Evolutionary conservation across 2,797 vertebrate species (phyloP).

Genomic region (Hydrocynus forskahlii): DNA sequence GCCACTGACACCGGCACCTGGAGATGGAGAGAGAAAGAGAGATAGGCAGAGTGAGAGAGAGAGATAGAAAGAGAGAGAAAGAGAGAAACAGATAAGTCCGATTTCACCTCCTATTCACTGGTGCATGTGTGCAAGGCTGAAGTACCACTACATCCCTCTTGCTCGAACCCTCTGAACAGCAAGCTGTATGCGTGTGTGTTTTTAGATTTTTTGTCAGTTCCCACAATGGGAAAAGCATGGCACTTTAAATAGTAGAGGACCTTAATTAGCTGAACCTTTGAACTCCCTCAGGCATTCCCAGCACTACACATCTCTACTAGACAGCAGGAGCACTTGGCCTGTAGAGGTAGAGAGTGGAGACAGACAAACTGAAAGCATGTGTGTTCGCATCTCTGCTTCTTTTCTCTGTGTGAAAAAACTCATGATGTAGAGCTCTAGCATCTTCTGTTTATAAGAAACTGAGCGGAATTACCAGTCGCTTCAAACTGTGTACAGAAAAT

Average conservation of each 20-base stretch:
- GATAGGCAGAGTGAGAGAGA: neutral
- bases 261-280: conserved; percentile 80
- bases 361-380: conserved; percentile 17
- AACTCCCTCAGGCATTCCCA: conserved; percentile 66
- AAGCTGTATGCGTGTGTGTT: conserved; percentile 53
- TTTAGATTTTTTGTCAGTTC: conserved; percentile 56
- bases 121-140: neutral
- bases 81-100: conserved; percentile 17
- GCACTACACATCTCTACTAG: conserved; percentile 50
- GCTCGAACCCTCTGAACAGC: neutral
- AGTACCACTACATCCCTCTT: neutral
- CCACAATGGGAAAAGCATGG: conserved; percentile 66
- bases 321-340: conserved; percentile 55
- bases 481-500: conserved; percentile 33
- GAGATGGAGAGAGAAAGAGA: conserved; percentile 7
- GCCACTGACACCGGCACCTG: conserved; percentile 99
- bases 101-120: neutral
- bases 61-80: neutral
- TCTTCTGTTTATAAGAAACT: conserved; percentile 47
- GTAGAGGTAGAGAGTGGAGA: conserved; percentile 52
- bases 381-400: conserved; percentile 20
- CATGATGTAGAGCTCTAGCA: conserved; percentile 36
- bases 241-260: conserved; percentile 78
- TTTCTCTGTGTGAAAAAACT: conserved; percentile 31
- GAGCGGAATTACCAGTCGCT: conserved; percentile 35